These are phyloP conservation scores for Leucoraja erinaceus DNA, from an alignment of 2,113 vertebrate genomes.

Conservation along the genomic window DNA sequence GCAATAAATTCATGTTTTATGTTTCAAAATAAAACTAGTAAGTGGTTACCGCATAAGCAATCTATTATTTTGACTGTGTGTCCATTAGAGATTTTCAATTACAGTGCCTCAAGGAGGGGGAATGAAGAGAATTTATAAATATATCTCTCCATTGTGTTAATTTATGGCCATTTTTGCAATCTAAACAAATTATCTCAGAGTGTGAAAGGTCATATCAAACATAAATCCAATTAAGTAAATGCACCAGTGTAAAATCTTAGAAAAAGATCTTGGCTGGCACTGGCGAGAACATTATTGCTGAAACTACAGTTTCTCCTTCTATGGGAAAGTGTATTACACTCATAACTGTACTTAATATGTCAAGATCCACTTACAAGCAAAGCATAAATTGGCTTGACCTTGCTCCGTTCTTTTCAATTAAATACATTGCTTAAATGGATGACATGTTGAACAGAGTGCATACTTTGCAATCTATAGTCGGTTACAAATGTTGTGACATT, in stretches of 20 bases:
- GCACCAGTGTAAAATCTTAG: neutral
- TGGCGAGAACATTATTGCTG: neutral
- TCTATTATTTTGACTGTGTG: neutral
- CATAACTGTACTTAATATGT: conserved; percentile 15
- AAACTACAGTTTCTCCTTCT: neutral
- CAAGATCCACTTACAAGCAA: conserved; percentile 16
- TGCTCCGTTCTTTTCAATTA: conserved; percentile 23
- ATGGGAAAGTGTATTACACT: neutral
- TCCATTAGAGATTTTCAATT: neutral
- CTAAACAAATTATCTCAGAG: neutral
- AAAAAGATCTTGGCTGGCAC: neutral
- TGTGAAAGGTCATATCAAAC: neutral
- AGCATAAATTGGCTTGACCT: neutral
- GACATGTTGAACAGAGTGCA: neutral
- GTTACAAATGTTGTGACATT: neutral
- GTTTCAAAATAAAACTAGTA: neutral
- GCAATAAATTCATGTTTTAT: neutral
- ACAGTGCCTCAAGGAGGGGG: neutral
- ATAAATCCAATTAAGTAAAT: neutral
- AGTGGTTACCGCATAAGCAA: neutral
- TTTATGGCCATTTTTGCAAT: conserved; percentile 7
- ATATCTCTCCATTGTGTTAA: neutral
- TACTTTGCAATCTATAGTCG: neutral
- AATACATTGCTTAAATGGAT: neutral
- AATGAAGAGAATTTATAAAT: neutral